These are phyloP conservation scores for Morinoia aosen DNA, from an alignment of 2,888 invertebrate species.

Conservation along the genomic window DNA sequence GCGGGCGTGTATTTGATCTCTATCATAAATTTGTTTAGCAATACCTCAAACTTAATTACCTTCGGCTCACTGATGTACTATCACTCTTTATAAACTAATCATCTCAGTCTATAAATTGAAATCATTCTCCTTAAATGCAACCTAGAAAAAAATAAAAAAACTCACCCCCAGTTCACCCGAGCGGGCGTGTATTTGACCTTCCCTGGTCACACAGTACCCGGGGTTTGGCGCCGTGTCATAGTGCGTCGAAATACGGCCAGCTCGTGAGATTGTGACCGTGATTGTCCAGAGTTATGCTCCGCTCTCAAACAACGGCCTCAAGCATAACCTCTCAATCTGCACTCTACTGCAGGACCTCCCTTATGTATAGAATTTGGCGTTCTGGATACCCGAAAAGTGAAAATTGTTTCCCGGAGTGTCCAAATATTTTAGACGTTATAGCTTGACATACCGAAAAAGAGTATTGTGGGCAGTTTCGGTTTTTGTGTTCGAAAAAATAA, in stretches of 20 bases:
- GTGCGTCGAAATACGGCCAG: not conserved
- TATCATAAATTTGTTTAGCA: too few relatives aligned
- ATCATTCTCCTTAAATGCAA: not conserved
- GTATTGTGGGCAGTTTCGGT: not conserved
- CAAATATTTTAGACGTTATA: not conserved
- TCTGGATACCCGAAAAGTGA: not conserved
- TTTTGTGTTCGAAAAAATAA: not conserved
- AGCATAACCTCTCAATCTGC: constrained; percentile 5
- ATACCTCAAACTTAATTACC: too few relatives aligned
- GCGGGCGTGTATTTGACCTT: not conserved
- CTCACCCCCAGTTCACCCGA: not conserved
- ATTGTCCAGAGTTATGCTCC: not conserved
- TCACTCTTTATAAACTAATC: too few relatives aligned
- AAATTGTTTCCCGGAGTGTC: not conserved
- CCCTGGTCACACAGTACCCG: not conserved
- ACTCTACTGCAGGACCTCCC: not conserved
- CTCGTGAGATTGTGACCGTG: constrained; percentile 29
- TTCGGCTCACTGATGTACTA: not conserved
- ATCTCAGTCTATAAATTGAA: not conserved
- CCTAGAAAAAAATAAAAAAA: not conserved
- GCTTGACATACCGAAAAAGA: not conserved
- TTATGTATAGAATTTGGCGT: not conserved
- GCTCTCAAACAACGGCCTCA: not conserved
- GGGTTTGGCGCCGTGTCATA: not conserved
- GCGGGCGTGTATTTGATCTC: not conserved